Percentiles rank a stretch among this genome's conserved stretches.
Evolutionary conservation across 1,140 invertebrate genomes (phyloP).

Genomic region (Drosophila seguyi): DNA sequence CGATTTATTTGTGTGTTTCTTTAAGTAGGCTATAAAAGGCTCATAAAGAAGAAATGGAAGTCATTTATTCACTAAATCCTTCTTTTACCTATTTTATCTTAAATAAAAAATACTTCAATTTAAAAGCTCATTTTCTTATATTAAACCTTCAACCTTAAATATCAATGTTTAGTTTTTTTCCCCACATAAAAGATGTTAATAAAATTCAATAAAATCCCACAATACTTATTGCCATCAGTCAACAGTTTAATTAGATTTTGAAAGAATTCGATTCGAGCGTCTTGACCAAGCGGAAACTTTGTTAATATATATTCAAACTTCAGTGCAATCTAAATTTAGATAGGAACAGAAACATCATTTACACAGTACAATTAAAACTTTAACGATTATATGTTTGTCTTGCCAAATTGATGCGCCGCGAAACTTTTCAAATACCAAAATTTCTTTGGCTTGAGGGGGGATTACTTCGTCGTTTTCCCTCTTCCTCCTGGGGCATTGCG

Average conservation of each 20-base stretch:
- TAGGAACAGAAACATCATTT: constrained; percentile 44
- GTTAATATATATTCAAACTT: constrained; percentile 41
- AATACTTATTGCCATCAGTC: background rate
- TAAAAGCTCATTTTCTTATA: background rate
- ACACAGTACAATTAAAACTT: constrained; percentile 68
- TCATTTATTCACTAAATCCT: background rate
- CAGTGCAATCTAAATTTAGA: constrained; percentile 36
- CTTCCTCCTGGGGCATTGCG: background rate
- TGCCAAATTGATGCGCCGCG: constrained; percentile 46
- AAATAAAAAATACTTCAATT: background rate
- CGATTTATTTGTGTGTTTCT: background rate
- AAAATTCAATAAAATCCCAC: background rate
- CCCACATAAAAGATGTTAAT: too few species aligned
- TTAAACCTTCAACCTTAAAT: background rate
- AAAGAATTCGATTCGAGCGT: constrained; percentile 19
- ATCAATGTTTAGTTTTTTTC: background rate
- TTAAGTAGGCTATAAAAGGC: background rate
- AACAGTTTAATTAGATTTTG: constrained; percentile 35
- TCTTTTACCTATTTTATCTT: background rate
- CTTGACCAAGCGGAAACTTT: constrained; percentile 12
- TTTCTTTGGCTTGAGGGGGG: constrained; percentile 21
- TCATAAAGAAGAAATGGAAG: background rate
- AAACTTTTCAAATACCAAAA: constrained; percentile 58
- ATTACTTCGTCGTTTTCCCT: background rate
- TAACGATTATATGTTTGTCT: constrained; percentile 71